Conservation (phyloP, 2,888 invertebrate species). For the Lasioglossum vierecki region DNA sequence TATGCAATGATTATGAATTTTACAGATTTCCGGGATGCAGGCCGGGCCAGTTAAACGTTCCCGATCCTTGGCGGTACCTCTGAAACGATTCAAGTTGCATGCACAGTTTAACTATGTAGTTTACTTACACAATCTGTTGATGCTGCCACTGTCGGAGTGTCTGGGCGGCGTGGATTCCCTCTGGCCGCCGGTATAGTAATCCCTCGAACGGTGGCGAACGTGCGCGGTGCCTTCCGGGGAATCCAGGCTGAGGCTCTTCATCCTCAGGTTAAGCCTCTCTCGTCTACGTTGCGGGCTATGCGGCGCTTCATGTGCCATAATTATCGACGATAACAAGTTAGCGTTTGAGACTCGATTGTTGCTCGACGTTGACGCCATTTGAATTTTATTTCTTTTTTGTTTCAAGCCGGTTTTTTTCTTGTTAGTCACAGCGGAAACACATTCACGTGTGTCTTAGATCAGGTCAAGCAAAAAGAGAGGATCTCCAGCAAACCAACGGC, state of each 20-base stretch:
- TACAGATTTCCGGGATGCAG: neutral
- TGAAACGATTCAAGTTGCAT: neutral
- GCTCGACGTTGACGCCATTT: slow-evolving; percentile 62
- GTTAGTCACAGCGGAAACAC: neutral
- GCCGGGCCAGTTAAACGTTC: neutral
- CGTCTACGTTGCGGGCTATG: slow-evolving; percentile 94
- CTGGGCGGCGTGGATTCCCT: slow-evolving; percentile 81
- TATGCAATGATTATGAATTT: neutral
- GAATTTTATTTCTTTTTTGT: neutral
- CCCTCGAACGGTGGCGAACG: slow-evolving; percentile 89
- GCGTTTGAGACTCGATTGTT: slow-evolving; percentile 55
- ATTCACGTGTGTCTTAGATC: neutral
- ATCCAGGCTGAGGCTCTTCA: slow-evolving; percentile 99
- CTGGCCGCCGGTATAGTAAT: slow-evolving; percentile 79
- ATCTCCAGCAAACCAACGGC: slow-evolving; percentile 7
- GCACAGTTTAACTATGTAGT: neutral
- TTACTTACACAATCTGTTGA: slow-evolving; percentile 81
- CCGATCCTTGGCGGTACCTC: neutral
- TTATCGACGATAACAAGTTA: slow-evolving; percentile 67
- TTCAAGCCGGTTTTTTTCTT: slow-evolving; percentile 2
- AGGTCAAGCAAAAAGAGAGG: neutral
- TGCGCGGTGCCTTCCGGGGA: slow-evolving; percentile 97
- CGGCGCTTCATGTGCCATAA: slow-evolving; percentile 89
- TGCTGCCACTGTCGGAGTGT: slow-evolving; percentile 82
- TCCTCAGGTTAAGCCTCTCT: slow-evolving; percentile 97